Evolutionary conservation across 1,140 invertebrate genomes (phyloP), one percentile per base, ranked within the genome.

Genomic region (Aphaenogaster floridana): DNA sequence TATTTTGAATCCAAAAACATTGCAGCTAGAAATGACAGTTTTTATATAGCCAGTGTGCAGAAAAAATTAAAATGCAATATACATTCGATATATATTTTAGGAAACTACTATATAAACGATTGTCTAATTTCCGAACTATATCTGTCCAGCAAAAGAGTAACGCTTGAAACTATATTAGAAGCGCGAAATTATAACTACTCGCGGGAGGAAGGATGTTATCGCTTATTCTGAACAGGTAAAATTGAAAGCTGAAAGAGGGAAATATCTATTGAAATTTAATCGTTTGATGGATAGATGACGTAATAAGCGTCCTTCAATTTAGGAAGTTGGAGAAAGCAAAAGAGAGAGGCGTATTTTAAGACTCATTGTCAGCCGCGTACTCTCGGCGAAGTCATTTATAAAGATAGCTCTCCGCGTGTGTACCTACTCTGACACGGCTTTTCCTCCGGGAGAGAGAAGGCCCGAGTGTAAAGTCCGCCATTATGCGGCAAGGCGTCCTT

Each of bases 371-470:
- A 28, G 52, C 21, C 34, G 21, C 59, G 17, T 36, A 63, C 17
- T 77, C 28, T 52, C 57, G n/a, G 63, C 78, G 39, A 45, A 71
- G 71, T 42, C 86, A 63, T 84, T 84, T 84, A 84, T 76, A 84
- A 84, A 84, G 69, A 84, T 84, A 84, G 54, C 28, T 61, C 28
- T 84, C 74, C 57, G n/a, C 45, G 48, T 61, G 68, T 84, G 54
- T 74, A 84, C 42, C 54, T 74, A 61, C 34, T 84, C 59, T 72
- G 59, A 76, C 50, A 54, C 59, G 42, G 8, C 72, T 84, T 76
- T 61, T 61, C 54, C 54, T 74, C 15, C 39, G 52, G 28, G 77
- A 63, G 28, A 54, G 63, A 83, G 68, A 34, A 48, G 80, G 45
- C 15, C 42, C 28, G 54, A 61, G 80, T 71, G 54, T 17, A 84